phyloP scores from a whole-genome alignment of 2,888 invertebrate genomes.

The Amblyjoppa proteus region DNA sequence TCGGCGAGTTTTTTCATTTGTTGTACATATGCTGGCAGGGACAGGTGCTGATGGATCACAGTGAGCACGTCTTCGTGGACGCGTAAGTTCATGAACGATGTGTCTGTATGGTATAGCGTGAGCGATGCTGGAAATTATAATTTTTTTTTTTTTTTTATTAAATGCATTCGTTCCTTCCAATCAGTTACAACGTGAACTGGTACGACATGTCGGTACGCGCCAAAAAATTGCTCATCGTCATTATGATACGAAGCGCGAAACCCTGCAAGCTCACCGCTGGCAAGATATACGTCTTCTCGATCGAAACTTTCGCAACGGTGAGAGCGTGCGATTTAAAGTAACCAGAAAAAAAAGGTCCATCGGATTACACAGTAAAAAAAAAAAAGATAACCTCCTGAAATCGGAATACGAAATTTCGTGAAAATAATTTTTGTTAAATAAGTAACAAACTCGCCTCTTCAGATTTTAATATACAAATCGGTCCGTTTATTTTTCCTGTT shows the following conservation, averaged over 20 bases:
- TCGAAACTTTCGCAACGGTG: constrained; percentile 58
- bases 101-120: too few relatives aligned
- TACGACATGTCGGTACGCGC: constrained; percentile 35
- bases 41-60: constrained; percentile 64
- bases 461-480: too few relatives aligned
- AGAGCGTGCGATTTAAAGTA: background rate
- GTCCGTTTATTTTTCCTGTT: too few relatives aligned
- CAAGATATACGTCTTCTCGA: constrained; percentile 42
- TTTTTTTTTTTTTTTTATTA: too few relatives aligned
- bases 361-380: too few relatives aligned
- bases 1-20: constrained; percentile 59
- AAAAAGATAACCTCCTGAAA: too few relatives aligned
- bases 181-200: constrained; percentile 50
- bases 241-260: constrained; percentile 54
- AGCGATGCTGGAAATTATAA: too few relatives aligned
- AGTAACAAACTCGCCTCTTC: too few relatives aligned
- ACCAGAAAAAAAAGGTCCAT: too few relatives aligned
- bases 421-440: too few relatives aligned
- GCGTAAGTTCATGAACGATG: constrained; percentile 46
- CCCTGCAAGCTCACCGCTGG: constrained; percentile 57
- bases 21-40: constrained; percentile 63
- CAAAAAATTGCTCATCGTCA: constrained; percentile 41
- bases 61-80: constrained; percentile 47
- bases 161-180: too few relatives aligned
- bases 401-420: too few relatives aligned